A percentile compares a stretch with the other conserved stretches of the same genome.
Conservation (phyloP, 2,797 vertebrate genomes). For the Sebastes iracundus region DNA sequence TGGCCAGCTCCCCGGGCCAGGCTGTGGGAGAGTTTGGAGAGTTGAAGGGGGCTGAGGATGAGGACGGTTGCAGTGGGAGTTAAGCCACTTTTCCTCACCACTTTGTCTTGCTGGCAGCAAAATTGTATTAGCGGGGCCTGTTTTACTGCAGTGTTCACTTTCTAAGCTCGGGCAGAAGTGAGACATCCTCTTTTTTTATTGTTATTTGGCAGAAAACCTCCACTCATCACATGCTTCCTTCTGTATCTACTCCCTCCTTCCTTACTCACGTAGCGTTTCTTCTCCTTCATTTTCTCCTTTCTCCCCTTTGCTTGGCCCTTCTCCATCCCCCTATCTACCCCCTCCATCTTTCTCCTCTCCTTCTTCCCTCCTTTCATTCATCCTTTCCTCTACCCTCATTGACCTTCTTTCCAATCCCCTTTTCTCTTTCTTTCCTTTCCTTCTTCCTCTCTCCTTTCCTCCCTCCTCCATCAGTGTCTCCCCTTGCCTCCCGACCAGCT, state of each 20-base stretch:
- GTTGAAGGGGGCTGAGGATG: constrained; percentile 39
- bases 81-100: constrained; percentile 55
- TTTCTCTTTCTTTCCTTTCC: background rate
- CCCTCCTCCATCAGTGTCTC: background rate
- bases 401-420: background rate
- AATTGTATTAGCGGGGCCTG: constrained; percentile 55
- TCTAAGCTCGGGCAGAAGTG: constrained; percentile 49
- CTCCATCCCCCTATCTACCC: background rate
- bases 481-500: constrained; percentile 25
- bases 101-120: constrained; percentile 70
- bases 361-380: background rate
- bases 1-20: constrained; percentile 43
- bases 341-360: background rate
- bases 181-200: constrained; percentile 62
- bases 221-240: constrained; percentile 56
- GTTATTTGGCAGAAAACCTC: constrained; percentile 62
- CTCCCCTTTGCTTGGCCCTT: background rate
- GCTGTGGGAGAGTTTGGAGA: constrained; percentile 46
- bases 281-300: background rate
- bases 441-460: background rate
- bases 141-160: constrained; percentile 75
- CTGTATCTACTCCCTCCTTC: background rate
- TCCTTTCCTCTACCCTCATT: background rate
- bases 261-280: background rate
- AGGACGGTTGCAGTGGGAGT: constrained; percentile 57